Percentiles rank a stretch among this genome's conserved stretches.
phyloP scores from a whole-genome alignment of 1,140 invertebrate species.

The Bombus balteatus region DNA sequence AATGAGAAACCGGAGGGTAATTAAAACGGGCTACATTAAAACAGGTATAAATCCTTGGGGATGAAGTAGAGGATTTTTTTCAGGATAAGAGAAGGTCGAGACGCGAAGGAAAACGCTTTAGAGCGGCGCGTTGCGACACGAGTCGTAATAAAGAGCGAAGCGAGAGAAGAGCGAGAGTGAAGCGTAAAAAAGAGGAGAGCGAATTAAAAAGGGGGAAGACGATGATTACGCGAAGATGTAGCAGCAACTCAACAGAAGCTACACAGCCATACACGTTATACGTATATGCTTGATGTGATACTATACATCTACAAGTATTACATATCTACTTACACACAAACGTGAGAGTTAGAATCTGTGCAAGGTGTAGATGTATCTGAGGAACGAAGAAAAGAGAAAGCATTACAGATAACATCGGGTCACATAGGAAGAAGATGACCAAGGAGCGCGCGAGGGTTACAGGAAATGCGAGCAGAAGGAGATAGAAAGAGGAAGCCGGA shows the following conservation, averaged over 20 bases:
- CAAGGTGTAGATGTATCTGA: conserved; percentile 13
- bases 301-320: neutral
- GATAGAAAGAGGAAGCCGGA: conserved; percentile 1
- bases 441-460: conserved; percentile 8
- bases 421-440: conserved; percentile 48
- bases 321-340: neutral
- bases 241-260: neutral
- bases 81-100: neutral
- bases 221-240: neutral
- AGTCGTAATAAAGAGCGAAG: neutral
- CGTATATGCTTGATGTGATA: no score
- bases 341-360: neutral
- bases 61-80: neutral
- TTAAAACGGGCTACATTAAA: neutral
- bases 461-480: conserved; percentile 5
- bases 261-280: neutral
- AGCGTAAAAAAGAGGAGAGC: neutral
- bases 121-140: neutral
- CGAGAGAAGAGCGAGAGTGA: neutral
- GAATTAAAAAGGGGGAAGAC: neutral
- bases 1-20: neutral
- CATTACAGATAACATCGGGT: conserved; percentile 44
- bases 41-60: neutral
- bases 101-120: neutral
- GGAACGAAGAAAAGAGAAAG: conserved; percentile 46